Base-by-base conservation (phyloP, 2,888 invertebrate species). In the Glomeris marginata region DNA sequence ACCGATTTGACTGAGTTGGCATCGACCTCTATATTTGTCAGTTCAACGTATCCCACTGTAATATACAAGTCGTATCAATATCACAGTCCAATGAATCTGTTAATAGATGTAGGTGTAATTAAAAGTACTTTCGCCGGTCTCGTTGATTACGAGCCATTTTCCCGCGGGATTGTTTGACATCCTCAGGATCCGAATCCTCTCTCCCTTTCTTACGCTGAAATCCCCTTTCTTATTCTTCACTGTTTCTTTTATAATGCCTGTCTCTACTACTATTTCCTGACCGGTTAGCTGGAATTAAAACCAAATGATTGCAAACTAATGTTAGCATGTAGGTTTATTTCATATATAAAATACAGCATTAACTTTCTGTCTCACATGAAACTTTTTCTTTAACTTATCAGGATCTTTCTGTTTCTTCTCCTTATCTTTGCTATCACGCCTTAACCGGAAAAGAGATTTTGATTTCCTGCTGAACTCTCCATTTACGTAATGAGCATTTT, bases 1-100 rank as follows among this genome's bases (percentile, higher is more conserved):
- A 58, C 58, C 51, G 55, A 56, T 54, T 44, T 34, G 16, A 52
- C 41, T 13, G 45, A 38, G 20, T 49, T 40, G 22, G 52, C 49
- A 41, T 52, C 37, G 16, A 52, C 48, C 28, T 52, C 49, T 28
- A 52, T 52, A 38, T 52, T 52, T 18, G 10, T 52, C 18, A 49
- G 21, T 22, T 52, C 52, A 21, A 52, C 47, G 33, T 52, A 52
- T 18, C 52, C 52, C 41, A 52, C 58, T 58, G 43, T 21, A 53
- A 43, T 42, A 15, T 10, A 18, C 8, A 37, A 47, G 21, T n/a
- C 1, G 20, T 41, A 41, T 18, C 3, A 16, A 41, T 41, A 20
- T 41, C 3, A 28, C 15, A 41, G 6, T 15, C 16, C 40, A 28
- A 33, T 18, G 15, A 21, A 41, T 37, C 8, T 1, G 22, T 13